These are phyloP conservation scores for Athalia cordata DNA, from an alignment of 2,888 invertebrate species.

Conservation along the genomic window DNA sequence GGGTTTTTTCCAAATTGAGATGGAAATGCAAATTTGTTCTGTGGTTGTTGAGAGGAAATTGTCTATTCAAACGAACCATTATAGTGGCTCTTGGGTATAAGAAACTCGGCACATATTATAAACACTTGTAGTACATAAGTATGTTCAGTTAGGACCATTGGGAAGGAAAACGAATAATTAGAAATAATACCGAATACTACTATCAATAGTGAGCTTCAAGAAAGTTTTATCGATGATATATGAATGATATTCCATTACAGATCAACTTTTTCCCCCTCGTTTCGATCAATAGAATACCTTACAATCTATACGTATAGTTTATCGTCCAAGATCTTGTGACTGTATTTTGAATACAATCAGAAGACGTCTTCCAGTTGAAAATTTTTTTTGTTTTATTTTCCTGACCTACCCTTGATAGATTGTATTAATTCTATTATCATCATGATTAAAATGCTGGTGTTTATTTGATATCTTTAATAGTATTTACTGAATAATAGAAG, in stretches of 20 bases:
- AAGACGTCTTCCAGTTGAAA: conserved; percentile 65
- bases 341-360: conserved; percentile 60
- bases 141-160: neutral
- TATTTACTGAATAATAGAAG: conserved; percentile 3
- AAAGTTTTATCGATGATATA: neutral
- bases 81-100: conserved; percentile 10
- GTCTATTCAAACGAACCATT: neutral
- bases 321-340: conserved; percentile 63
- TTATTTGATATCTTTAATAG: neutral
- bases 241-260: conserved; percentile 9
- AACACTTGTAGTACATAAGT: conserved; percentile 3
- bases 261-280: no score
- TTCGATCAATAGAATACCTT: no score
- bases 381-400: conserved; percentile 49
- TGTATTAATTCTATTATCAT: neutral
- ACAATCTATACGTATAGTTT: no score
- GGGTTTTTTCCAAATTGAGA: no score
- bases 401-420: conserved; percentile 52
- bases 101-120: neutral
- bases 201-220: neutral
- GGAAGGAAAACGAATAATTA: neutral
- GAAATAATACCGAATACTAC: neutral
- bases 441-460: conserved; percentile 16
- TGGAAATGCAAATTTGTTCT: no score
- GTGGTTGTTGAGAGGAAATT: neutral